These are phyloP conservation scores for Agriotes lineatus DNA, from an alignment of 2,888 invertebrate species.

Conservation along the genomic window DNA sequence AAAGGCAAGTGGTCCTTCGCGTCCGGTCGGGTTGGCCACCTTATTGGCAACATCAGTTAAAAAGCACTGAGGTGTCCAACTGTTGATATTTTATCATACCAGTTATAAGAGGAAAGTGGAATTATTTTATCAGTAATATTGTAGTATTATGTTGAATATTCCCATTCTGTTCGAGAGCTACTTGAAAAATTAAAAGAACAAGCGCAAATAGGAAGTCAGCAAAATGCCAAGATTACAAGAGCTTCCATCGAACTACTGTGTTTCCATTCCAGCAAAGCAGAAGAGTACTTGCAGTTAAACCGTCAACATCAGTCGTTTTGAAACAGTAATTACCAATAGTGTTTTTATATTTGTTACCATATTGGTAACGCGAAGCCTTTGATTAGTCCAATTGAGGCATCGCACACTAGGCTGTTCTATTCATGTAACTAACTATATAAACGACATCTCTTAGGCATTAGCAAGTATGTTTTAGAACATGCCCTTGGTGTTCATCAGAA, in stretches of 20 bases:
- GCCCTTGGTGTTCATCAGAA: constrained; percentile 14
- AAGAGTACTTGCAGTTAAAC: too few relatives aligned
- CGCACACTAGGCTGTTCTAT: not conserved
- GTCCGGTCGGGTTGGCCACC: not conserved
- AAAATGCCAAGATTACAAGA: not conserved
- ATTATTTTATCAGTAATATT: too few relatives aligned
- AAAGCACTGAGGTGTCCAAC: not conserved
- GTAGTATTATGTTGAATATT: not conserved
- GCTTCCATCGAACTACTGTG: too few relatives aligned
- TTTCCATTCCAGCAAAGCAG: too few relatives aligned
- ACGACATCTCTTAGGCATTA: not conserved
- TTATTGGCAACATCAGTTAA: not conserved
- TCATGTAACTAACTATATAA: constrained; percentile 4
- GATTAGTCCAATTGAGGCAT: not conserved
- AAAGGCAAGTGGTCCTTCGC: not conserved
- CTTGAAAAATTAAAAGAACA: too few relatives aligned
- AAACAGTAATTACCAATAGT: not conserved
- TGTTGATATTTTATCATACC: not conserved
- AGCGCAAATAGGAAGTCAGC: too few relatives aligned
- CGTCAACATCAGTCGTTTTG: too few relatives aligned
- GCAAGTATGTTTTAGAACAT: not conserved
- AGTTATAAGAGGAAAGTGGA: not conserved
- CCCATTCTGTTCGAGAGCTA: too few relatives aligned
- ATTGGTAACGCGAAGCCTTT: not conserved
- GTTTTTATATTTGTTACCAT: not conserved